A percentile compares a stretch with the other conserved stretches of the same genome.
Evolutionary conservation across 2,888 invertebrate genomes (phyloP).

Genomic region (Vannuccia rotundouncinata): DNA sequence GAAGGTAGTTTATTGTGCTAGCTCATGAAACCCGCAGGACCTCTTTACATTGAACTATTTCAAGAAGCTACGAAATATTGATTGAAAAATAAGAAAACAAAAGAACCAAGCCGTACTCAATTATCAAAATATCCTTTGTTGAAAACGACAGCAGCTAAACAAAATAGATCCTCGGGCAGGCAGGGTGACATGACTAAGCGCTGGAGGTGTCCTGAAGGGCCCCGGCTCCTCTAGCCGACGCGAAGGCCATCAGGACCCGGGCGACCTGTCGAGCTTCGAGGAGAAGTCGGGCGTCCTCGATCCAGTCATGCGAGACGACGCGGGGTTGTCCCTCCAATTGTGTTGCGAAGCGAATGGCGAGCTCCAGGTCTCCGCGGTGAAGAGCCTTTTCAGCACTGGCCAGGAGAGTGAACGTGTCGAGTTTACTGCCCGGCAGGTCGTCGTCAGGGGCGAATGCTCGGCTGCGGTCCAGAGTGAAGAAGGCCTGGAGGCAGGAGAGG

Average conservation of each 20-base stretch:
- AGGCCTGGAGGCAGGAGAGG: conserved; percentile 80
- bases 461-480: conserved; percentile 60
- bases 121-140: too few species aligned
- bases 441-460: conserved; percentile 60
- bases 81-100: too few species aligned
- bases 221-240: conserved; percentile 62
- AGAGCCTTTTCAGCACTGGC: conserved; percentile 76
- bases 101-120: too few species aligned
- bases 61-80: too few species aligned
- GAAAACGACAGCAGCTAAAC: too few species aligned
- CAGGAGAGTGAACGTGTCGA: conserved; percentile 80
- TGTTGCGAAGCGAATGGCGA: conserved; percentile 74
- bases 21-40: too few species aligned
- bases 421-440: conserved; percentile 45
- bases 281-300: conserved; percentile 71
- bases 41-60: too few species aligned
- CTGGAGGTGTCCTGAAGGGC: background rate
- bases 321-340: conserved; percentile 80
- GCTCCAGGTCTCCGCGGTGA: conserved; percentile 76
- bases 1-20: too few species aligned
- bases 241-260: conserved; percentile 78
- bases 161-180: too few species aligned
- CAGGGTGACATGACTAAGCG: too few species aligned
- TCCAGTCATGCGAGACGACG: conserved; percentile 76
- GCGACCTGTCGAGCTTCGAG: conserved; percentile 85